Evolutionary conservation across 23 tunicate species (phyloP), one percentile per base, ranked within the genome.

Genomic region (Styela plicata): DNA sequence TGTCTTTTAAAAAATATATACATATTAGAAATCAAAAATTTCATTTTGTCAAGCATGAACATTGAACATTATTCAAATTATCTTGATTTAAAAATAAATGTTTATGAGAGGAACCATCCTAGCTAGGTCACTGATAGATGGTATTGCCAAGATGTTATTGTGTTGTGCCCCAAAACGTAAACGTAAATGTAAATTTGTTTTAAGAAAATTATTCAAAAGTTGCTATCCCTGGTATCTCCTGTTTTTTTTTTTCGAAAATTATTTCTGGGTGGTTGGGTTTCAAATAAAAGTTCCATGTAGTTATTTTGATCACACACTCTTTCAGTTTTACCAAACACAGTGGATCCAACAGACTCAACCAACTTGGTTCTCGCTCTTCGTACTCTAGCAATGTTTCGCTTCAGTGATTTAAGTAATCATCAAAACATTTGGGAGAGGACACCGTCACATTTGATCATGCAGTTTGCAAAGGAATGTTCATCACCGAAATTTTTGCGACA

Each of bases 321-420:
- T 25, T 1, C 81, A 76, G 81, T 76, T 25, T 57, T 76, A n/a
- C 52, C 81, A 10, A 25, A 37, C 13, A 76, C 64, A 17, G 64
- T 76, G 0, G 81, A 76, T 76, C 53, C 90, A 0, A 70, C 79
- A 24, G 85, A 79, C 26, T 64, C 84, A 23, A 34, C 85, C 19
- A 86, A 85, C 18, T 74, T 88, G 63, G 86, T 73, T 22, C 89
- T 93, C 2, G 92, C 98, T 32, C 86, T 93, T 24, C 89, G 83
- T 35, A 87, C 90, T 24, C 89, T 93, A 24, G 89, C 98, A 63
- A 84, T 71, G 44, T 93, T 93, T 33, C 89, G 62, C n/a, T 93
- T 88, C 52, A 34, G 74, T 53, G 74, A 57, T 66, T 26, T 34
- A 21, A 34, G 35, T 17, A 82, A 86, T 31, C 36, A 73, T 29